phyloP scores from a whole-genome alignment of 2,888 invertebrate genomes.

The Notodonta dromedarius region DNA sequence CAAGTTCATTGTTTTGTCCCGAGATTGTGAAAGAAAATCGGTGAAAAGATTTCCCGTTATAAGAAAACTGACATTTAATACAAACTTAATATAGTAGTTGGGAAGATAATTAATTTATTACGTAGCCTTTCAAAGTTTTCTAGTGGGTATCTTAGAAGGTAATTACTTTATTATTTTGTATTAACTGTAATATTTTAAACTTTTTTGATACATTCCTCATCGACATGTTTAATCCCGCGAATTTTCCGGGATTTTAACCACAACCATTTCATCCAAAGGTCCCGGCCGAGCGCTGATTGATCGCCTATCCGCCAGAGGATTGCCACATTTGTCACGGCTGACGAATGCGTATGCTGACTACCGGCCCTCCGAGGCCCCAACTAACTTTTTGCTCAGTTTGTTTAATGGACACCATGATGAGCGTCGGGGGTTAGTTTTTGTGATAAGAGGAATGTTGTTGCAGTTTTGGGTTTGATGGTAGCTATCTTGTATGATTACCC shows the following conservation, averaged over 20 bases:
- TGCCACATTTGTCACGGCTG: conserved; percentile 55
- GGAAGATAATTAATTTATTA: no score
- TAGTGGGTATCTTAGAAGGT: no score
- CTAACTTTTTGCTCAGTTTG: conserved; percentile 32
- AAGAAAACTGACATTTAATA: background rate
- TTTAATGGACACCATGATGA: conserved; percentile 18
- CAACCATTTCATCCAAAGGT: conserved; percentile 8
- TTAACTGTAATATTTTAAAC: background rate
- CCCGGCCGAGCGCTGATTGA: conserved; percentile 45
- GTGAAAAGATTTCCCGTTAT: no score
- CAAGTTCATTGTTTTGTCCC: no score
- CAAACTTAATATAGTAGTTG: no score
- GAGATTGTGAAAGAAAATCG: no score
- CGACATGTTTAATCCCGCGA: conserved; percentile 6
- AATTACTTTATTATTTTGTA: no score
- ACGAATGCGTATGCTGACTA: conserved; percentile 51
- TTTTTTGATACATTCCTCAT: conserved; percentile 5
- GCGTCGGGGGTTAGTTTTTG: background rate
- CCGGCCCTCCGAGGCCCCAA: conserved; percentile 18
- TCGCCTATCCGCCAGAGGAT: conserved; percentile 41
- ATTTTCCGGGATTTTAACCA: conserved; percentile 13
- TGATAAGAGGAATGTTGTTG: background rate
- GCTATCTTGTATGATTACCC: background rate
- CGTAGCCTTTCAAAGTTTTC: no score
- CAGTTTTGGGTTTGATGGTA: background rate